These are phyloP conservation scores for Calameuta filiformis DNA, from an alignment of 2,888 invertebrate species.

Conservation along the genomic window DNA sequence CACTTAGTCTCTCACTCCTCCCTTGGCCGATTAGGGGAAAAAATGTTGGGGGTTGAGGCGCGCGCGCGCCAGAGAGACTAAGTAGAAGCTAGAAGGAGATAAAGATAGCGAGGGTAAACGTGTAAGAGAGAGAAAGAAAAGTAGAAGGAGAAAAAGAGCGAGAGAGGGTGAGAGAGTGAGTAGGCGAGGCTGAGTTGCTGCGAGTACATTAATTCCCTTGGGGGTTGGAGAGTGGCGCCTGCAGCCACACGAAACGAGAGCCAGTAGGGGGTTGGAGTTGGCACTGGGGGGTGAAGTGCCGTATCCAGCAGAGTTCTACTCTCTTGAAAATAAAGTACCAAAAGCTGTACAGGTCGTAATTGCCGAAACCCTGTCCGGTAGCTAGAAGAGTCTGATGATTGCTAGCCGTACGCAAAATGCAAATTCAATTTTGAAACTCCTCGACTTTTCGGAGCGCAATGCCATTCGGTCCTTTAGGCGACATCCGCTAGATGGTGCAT, in stretches of 20 bases:
- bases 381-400: neutral
- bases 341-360: slow-evolving; percentile 22
- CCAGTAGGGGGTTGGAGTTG: slow-evolving; percentile 17
- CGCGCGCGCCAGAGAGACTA: neutral
- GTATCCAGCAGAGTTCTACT: neutral
- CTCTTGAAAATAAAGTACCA: slow-evolving; percentile 2
- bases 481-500: no score
- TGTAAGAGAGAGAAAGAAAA: slow-evolving; percentile 1
- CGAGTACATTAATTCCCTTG: slow-evolving; percentile 9
- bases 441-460: slow-evolving; percentile 28
- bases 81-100: slow-evolving; percentile 8
- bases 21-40: slow-evolving; percentile 1
- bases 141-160: neutral
- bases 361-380: slow-evolving; percentile 20
- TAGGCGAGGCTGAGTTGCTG: slow-evolving; percentile 14
- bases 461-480: neutral
- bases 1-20: neutral
- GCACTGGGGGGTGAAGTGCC: slow-evolving; percentile 8
- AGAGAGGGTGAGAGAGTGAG: slow-evolving; percentile 1
- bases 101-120: slow-evolving; percentile 16
- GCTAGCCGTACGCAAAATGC: slow-evolving; percentile 20
- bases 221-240: slow-evolving; percentile 21
- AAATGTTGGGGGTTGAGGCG: neutral
- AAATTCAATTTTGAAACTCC: slow-evolving; percentile 28
- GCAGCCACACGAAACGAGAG: slow-evolving; percentile 36